A percentile compares a stretch with the other conserved stretches of the same genome.
These are phyloP conservation scores for Alectoris magna DNA, from an alignment of 2,797 vertebrate genomes.

Conservation along the genomic window DNA sequence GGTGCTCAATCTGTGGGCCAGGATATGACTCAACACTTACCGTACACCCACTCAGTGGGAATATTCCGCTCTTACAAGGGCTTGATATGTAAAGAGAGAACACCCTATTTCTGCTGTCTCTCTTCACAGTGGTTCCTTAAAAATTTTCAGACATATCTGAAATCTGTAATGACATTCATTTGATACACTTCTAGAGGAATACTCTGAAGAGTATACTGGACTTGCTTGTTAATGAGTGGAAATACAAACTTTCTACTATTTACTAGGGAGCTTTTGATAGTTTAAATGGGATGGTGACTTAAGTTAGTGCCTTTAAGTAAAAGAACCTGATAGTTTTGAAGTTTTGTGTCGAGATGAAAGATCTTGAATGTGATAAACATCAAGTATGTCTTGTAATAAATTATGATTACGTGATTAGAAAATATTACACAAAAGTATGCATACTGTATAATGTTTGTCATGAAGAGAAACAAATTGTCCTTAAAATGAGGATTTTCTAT, in stretches of 20 bases:
- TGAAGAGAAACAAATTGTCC: background rate
- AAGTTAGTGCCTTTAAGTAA: background rate
- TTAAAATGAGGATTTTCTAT: background rate
- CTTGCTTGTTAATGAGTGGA: background rate
- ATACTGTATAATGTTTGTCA: background rate
- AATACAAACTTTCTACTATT: background rate
- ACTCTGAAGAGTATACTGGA: background rate
- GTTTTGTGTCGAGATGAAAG: background rate
- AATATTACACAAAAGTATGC: background rate
- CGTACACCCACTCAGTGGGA: background rate
- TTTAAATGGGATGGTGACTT: background rate
- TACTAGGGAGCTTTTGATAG: background rate
- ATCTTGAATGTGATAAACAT: background rate
- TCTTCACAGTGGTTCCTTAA: background rate
- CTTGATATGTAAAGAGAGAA: fast-evolving
- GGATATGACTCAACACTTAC: too few species aligned
- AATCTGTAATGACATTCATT: background rate
- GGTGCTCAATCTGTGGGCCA: too few species aligned
- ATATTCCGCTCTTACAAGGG: background rate
- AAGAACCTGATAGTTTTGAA: background rate
- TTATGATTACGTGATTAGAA: background rate
- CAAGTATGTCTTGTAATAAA: background rate
- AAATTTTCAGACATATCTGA: background rate
- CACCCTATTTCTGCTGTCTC: background rate
- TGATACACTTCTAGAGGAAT: background rate